phyloP scores from a whole-genome alignment of 2,113 vertebrate species.

The Scartelaos histophorus region DNA sequence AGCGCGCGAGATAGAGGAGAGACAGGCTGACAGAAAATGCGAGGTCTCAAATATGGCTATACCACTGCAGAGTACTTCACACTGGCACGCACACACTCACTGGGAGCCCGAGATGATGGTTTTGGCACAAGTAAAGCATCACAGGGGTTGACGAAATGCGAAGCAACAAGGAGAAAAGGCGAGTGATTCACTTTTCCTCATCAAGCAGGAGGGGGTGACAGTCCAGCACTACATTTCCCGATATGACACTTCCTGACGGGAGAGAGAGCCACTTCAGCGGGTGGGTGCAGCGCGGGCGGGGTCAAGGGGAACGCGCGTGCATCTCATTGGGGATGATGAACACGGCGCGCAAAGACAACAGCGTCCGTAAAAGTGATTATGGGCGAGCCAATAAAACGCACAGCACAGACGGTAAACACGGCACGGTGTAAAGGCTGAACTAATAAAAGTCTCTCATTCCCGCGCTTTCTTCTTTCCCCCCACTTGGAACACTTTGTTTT shows the following conservation, averaged over 20 bases:
- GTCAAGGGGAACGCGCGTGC: constrained; percentile 26
- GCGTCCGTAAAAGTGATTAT: constrained; percentile 34
- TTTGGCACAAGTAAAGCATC: constrained; percentile 64
- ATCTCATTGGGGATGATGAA: constrained; percentile 66
- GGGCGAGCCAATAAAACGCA: constrained; percentile 72
- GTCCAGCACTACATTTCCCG: constrained; percentile 51
- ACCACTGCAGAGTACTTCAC: constrained; percentile 27
- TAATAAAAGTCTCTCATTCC: constrained; percentile 79
- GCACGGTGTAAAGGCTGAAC: constrained; percentile 69
- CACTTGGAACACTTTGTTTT: constrained; percentile 66
- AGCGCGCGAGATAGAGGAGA: constrained; percentile 71
- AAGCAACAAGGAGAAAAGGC: constrained; percentile 70
- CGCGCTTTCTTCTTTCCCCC: constrained; percentile 46
- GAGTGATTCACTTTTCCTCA: constrained; percentile 64
- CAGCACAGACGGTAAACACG: constrained; percentile 72
- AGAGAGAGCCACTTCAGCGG: constrained; percentile 13
- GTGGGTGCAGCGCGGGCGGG: constrained; percentile 2
- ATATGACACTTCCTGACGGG: constrained; percentile 72
- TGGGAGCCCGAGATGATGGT: constrained; percentile 49
- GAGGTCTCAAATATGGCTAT: constrained; percentile 58
- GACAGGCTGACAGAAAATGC: constrained; percentile 73
- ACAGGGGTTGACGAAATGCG: constrained; percentile 79
- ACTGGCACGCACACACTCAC: constrained; percentile 32
- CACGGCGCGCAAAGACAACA: constrained; percentile 50
- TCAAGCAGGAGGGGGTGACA: constrained; percentile 57